Evolutionary conservation across 1,140 invertebrate genomes (phyloP).

Genomic region (Caligus rogercresseyi): DNA sequence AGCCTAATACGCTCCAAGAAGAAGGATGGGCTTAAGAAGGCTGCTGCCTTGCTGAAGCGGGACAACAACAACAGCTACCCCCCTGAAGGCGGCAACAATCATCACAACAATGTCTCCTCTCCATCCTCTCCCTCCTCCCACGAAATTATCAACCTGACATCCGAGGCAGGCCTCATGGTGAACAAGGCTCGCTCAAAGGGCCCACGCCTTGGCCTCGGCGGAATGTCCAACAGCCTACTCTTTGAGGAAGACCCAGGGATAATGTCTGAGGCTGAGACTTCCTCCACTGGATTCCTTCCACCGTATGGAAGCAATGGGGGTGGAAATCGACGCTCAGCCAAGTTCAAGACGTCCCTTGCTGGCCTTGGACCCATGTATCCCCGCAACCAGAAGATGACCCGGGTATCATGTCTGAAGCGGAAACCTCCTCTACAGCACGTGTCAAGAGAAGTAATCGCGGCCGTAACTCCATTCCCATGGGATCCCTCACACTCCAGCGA

Average conservation of each 20-base stretch:
- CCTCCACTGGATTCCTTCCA: conserved; percentile 41
- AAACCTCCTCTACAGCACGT: conserved; percentile 42
- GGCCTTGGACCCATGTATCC: conserved; percentile 48
- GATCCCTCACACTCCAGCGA: not conserved
- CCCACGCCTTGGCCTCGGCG: conserved; percentile 2
- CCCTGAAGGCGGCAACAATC: not conserved
- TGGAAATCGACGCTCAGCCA: conserved; percentile 60
- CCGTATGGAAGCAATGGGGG: conserved; percentile 30
- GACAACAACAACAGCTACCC: not conserved
- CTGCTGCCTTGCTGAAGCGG: not conserved
- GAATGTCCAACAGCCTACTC: conserved; percentile 32
- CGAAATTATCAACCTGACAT: not conserved
- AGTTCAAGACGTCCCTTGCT: conserved; percentile 72
- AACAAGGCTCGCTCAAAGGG: not conserved
- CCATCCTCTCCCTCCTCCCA: not conserved
- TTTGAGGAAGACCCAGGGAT: conserved; percentile 89
- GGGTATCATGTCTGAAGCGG: conserved; percentile 91
- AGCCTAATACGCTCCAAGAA: conserved; percentile 7
- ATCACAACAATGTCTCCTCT: not conserved
- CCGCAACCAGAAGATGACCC: conserved; percentile 72
- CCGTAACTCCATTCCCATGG: conserved; percentile 9
- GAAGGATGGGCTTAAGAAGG: conserved; percentile 2
- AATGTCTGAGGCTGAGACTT: conserved; percentile 89
- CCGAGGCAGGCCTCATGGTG: not conserved
- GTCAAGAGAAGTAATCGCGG: not conserved